Evolutionary conservation across 2,888 invertebrate species (phyloP).

Genomic region (Keiferia lycopersicella): DNA sequence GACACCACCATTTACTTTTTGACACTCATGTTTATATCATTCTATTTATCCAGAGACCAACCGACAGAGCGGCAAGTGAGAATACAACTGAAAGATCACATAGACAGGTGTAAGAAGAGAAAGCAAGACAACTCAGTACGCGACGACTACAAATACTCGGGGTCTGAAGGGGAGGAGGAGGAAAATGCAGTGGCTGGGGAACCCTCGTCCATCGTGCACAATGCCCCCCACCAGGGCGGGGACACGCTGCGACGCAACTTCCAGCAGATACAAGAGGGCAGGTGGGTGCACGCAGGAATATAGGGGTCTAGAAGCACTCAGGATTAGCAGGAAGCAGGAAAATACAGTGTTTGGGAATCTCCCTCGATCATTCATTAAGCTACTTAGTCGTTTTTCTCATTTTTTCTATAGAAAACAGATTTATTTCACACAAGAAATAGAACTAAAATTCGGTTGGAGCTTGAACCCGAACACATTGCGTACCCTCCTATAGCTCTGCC

Average conservation of each 20-base stretch:
- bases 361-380: too few relatives aligned
- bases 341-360: too few relatives aligned
- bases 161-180: conserved; percentile 98
- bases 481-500: too few relatives aligned
- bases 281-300: conserved; percentile 90
- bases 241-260: conserved; percentile 98
- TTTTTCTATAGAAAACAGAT: too few relatives aligned
- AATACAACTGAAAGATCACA: conserved; percentile 99
- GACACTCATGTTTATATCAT: not conserved
- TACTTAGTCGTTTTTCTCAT: too few relatives aligned
- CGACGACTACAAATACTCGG: conserved; percentile 92
- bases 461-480: too few relatives aligned
- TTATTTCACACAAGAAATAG: too few relatives aligned
- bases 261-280: conserved; percentile 96
- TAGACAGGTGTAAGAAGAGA: conserved; percentile 97
- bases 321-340: conserved; percentile 98
- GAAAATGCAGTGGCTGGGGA: conserved; percentile 95
- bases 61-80: conserved; percentile 99
- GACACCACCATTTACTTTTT: not conserved
- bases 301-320: conserved; percentile 95
- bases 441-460: too few relatives aligned
- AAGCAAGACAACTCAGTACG: conserved; percentile 92
- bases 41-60: conserved; percentile 88
- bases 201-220: conserved; percentile 96
- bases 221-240: conserved; percentile 88